These are phyloP conservation scores for Dunckerocampus dactyliophorus DNA, from an alignment of 2,113 vertebrate genomes.

Conservation along the genomic window DNA sequence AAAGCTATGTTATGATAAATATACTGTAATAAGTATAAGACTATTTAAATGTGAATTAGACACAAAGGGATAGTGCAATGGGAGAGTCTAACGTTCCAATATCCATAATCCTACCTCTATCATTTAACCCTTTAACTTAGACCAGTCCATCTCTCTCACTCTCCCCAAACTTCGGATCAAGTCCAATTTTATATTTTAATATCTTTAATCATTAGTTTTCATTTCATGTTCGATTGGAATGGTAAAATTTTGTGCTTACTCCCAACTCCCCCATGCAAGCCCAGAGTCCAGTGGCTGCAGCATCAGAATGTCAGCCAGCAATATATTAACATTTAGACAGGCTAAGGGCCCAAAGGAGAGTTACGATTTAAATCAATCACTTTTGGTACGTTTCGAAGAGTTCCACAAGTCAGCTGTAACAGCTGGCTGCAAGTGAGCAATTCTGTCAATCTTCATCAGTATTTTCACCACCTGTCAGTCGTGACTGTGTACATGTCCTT, in stretches of 20 bases:
- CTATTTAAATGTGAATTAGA: no score
- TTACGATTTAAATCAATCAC: constrained; percentile 41
- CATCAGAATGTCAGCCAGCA: constrained; percentile 56
- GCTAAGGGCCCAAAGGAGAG: constrained; percentile 19
- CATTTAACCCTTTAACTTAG: constrained; percentile 32
- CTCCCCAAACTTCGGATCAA: constrained; percentile 5
- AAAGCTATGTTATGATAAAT: neutral
- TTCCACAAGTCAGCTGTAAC: constrained; percentile 16
- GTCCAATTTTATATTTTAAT: constrained; percentile 13
- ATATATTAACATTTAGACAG: constrained; percentile 68
- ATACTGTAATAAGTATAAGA: no score
- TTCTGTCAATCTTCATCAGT: constrained; percentile 24
- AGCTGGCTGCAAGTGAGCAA: constrained; percentile 14
- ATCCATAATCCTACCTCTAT: constrained; percentile 12
- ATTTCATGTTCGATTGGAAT: constrained; percentile 1
- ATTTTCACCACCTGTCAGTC: constrained; percentile 11
- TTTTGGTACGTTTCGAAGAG: constrained; percentile 19
- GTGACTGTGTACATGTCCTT: neutral
- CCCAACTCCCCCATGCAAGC: constrained; percentile 19
- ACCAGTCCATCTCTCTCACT: constrained; percentile 12
- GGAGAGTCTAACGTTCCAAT: no score
- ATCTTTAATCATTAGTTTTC: constrained; percentile 23
- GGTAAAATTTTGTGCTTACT: neutral
- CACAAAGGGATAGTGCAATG: no score
- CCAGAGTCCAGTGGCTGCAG: constrained; percentile 41